Evolutionary conservation across 2,113 vertebrate genomes (phyloP).

Genomic region (Struthio camelus): DNA sequence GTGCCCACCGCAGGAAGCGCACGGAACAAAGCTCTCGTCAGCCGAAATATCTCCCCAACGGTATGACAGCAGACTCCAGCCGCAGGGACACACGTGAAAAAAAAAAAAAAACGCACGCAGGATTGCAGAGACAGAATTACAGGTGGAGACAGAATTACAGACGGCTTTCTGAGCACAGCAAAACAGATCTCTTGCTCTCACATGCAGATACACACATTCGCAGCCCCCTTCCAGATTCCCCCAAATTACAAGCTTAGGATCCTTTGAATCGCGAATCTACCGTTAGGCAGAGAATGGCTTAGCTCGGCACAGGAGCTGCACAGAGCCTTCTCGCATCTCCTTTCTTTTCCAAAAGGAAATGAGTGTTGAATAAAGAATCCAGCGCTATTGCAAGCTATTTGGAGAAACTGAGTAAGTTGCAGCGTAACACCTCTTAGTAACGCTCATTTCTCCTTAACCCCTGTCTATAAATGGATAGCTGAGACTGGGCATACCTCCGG

Average conservation of each 20-base stretch:
- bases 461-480: slow-evolving; percentile 51
- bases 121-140: background rate
- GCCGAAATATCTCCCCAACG: accelerated
- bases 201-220: background rate
- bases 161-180: background rate
- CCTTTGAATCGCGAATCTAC: background rate
- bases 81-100: background rate
- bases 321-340: background rate
- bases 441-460: slow-evolving; percentile 51
- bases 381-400: slow-evolving; percentile 33
- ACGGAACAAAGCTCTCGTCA: accelerated
- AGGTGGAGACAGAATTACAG: background rate
- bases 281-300: background rate
- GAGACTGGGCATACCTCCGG: background rate
- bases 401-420: slow-evolving; percentile 47
- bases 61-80: accelerated
- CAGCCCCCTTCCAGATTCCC: background rate
- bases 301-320: background rate
- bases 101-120: background rate
- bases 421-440: slow-evolving; percentile 56
- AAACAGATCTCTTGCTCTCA: background rate
- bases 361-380: slow-evolving; percentile 46
- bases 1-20: background rate
- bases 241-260: background rate
- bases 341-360: slow-evolving; percentile 50